A percentile compares a stretch with the other conserved stretches of the same genome.
Conservation (phyloP, 2,888 invertebrate species). For the Cinara cedri region DNA sequence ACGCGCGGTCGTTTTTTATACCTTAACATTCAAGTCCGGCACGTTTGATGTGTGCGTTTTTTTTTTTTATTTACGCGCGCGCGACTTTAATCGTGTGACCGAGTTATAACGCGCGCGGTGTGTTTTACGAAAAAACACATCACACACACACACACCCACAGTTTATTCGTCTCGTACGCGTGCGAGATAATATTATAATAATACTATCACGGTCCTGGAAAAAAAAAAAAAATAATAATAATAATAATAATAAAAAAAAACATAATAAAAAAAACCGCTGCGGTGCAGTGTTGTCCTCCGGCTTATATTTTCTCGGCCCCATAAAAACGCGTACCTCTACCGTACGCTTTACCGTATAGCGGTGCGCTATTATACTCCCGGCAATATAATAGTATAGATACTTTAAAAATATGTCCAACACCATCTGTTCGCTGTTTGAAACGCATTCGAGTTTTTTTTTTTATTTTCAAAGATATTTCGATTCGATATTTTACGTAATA, state of each 20-base stretch:
- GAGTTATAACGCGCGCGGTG: background rate
- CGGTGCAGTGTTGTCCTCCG: background rate
- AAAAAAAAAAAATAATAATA: background rate
- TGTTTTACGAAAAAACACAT: conserved; percentile 7
- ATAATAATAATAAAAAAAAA: background rate
- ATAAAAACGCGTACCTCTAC: conserved; percentile 42
- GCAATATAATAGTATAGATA: too few relatives aligned
- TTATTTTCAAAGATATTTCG: too few relatives aligned
- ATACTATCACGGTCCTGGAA: background rate
- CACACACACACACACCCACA: conserved; percentile 14
- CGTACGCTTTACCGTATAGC: conserved; percentile 29
- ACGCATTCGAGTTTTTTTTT: too few relatives aligned
- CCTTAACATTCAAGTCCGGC: too few relatives aligned
- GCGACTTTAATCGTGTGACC: conserved; percentile 19
- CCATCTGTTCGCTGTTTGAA: conserved; percentile 6
- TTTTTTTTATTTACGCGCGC: conserved; percentile 2
- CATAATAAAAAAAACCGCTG: background rate
- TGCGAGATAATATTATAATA: conserved; percentile 4
- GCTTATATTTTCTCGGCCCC: conserved; percentile 8
- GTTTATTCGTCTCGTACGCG: background rate
- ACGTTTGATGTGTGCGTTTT: background rate
- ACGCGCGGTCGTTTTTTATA: background rate
- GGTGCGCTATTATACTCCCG: too few relatives aligned
- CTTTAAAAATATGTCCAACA: conserved; percentile 23
- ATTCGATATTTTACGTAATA: too few relatives aligned